Evolutionary conservation across 1,140 invertebrate genomes (phyloP), one percentile per base, ranked within the genome.

Genomic region (Oedothorax gibbosus): DNA sequence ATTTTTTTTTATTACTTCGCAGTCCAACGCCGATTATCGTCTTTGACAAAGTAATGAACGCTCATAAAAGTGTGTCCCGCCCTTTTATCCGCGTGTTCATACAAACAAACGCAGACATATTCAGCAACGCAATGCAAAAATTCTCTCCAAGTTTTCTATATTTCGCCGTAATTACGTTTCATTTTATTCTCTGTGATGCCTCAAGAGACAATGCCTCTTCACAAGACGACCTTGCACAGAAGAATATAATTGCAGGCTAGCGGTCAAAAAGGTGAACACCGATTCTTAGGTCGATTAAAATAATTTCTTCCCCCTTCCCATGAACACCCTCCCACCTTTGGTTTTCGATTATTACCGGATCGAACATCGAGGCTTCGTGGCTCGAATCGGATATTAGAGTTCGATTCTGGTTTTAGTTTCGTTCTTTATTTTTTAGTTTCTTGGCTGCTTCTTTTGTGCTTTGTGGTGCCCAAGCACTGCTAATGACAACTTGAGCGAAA

Each of bases 231-330:
- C 54, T 57, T 57, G 54, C 35, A 21, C 54, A 35, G 69, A 57
- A 21, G 21, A 77, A n/a, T 57, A 75, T 77, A 77, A 77, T 77
- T 77, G 75, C 75, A 75, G 56, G n/a, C 72, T 56, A 77, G 75
- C 75, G 75, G 75, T 77, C 75, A 77, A 65, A 77, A 77, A 77
- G 75, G 56, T 77, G 75, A 77, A 77, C 75, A 77, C 35, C 75
- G 75, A 77, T 77, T 65, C 75, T 77, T 51, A 65, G 49, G 60
- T 65, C 75, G 75, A 77, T 77, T 77, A 77, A 77, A 77, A 77
- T 77, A 64, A 62, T 64, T 64, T 60, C 35, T 11, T 18, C n/a
- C n/a, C n/a, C 18, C 15, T 20, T 9, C 3, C 64, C 35, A 5
- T 35, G 35, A 35, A 35, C 35, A 35, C 35, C 35, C 15, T 75